Evolutionary conservation across 2,113 vertebrate genomes (phyloP).

Genomic region (Capricornis sumatraensis): DNA sequence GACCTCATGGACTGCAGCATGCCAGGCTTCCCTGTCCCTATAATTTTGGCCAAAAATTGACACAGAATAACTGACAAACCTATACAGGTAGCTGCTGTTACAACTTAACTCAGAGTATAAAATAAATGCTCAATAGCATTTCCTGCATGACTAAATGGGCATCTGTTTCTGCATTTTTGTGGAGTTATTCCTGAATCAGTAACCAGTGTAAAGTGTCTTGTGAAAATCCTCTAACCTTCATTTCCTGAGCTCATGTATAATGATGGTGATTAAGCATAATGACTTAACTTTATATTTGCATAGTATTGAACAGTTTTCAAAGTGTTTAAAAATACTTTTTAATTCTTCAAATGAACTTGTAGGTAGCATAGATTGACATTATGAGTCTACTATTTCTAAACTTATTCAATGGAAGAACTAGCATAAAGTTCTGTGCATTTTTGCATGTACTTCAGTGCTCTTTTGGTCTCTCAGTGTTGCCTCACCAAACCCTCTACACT

Average conservation of each 20-base stretch:
- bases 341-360: background rate
- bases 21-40: background rate
- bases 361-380: background rate
- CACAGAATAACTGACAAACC: background rate
- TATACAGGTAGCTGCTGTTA: background rate
- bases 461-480: background rate
- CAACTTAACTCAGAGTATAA: background rate
- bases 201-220: background rate
- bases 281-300: background rate
- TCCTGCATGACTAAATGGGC: background rate
- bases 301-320: background rate
- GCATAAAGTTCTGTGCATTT: background rate
- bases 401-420: background rate
- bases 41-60: background rate
- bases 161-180: background rate
- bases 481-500: background rate
- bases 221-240: background rate
- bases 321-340: background rate
- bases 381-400: background rate
- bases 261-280: background rate
- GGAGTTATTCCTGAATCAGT: background rate
- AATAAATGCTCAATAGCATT: background rate
- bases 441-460: background rate
- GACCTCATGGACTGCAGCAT: background rate
- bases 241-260: background rate